These are phyloP conservation scores for Megaptera novaeangliae DNA, from an alignment of 2,113 vertebrate species.

Conservation along the genomic window DNA sequence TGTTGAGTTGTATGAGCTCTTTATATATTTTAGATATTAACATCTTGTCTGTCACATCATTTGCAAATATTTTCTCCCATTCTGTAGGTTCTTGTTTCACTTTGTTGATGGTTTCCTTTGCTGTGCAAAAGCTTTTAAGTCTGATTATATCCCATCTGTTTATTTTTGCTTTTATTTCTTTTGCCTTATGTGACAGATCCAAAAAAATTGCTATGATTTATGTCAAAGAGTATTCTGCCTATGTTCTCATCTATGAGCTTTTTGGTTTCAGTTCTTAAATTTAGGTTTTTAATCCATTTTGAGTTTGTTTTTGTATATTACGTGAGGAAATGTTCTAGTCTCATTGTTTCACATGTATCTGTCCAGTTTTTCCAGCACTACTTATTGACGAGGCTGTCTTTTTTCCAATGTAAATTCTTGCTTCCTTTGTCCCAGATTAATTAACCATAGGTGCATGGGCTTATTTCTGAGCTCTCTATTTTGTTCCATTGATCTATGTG, in stretches of 20 bases:
- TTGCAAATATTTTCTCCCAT: not conserved
- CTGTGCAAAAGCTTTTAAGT: not conserved
- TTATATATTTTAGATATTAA: not conserved
- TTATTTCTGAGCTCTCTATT: not conserved
- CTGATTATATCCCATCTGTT: not conserved
- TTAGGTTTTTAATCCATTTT: not conserved
- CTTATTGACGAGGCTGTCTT: not conserved
- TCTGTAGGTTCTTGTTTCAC: not conserved
- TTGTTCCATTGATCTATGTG: not conserved
- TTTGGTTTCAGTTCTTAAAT: not conserved
- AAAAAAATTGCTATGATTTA: not conserved
- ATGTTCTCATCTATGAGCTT: not conserved
- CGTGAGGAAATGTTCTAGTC: not conserved
- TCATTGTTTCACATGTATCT: not conserved
- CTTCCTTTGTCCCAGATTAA: not conserved
- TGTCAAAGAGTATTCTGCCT: not conserved
- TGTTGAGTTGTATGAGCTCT: not conserved
- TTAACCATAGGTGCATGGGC: not conserved
- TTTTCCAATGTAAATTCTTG: not conserved
- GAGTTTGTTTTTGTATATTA: not conserved
- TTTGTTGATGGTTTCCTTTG: not conserved
- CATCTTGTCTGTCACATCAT: not conserved
- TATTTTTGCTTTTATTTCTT: not conserved
- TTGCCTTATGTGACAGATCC: not conserved
- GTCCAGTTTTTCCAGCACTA: not conserved